Evolutionary conservation across 2,797 vertebrate species (phyloP).

Genomic region (Cirrhinus mrigala): DNA sequence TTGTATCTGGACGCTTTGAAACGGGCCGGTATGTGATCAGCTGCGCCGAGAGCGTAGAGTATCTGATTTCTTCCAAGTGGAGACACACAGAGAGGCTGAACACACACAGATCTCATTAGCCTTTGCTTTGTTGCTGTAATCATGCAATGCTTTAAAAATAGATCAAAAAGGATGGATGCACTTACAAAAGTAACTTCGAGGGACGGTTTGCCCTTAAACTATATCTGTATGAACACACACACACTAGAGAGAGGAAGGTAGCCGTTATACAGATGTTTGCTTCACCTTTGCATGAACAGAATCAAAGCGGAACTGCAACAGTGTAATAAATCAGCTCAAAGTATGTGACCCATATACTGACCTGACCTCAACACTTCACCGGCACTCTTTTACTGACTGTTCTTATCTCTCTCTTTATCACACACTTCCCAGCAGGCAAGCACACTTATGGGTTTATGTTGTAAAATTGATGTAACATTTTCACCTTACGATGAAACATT

Average conservation of each 20-base stretch:
- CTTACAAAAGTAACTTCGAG: not conserved
- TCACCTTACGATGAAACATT: not conserved
- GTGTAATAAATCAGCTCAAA: conserved; percentile 4
- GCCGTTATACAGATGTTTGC: not conserved
- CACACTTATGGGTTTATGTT: not conserved
- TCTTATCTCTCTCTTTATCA: not conserved
- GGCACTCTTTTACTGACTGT: not conserved
- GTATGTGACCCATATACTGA: conserved; percentile 23
- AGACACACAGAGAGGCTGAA: conserved; percentile 7
- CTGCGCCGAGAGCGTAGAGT: not conserved
- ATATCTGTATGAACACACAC: not conserved
- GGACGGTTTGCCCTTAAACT: not conserved
- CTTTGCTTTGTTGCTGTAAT: conserved; percentile 35
- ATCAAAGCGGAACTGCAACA: conserved; percentile 16
- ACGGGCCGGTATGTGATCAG: conserved; percentile 24
- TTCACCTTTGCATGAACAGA: conserved; percentile 6
- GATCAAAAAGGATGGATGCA: not conserved
- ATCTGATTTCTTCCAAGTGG: conserved; percentile 43
- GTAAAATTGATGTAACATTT: not conserved
- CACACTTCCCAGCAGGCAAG: not conserved
- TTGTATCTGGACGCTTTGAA: conserved; percentile 33
- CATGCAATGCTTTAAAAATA: conserved; percentile 24
- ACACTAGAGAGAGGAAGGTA: not conserved
- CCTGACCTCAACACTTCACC: conserved; percentile 11
- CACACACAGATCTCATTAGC: conserved; percentile 11